phyloP scores from a whole-genome alignment of 2,888 invertebrate species.

The Anoplius nigerrimus region DNA sequence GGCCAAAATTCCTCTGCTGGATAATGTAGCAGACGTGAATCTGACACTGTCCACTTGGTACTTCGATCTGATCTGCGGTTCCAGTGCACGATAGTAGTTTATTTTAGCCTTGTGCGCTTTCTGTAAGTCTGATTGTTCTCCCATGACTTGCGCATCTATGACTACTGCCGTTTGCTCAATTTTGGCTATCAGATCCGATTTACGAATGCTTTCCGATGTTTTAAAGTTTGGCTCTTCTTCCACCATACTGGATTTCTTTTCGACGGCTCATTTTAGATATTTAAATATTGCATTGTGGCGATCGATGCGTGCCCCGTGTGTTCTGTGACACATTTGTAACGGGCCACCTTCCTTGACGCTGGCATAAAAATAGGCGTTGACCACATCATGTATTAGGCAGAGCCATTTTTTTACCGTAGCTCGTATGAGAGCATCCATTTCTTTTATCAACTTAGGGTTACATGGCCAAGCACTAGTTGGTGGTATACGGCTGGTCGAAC shows the following conservation, averaged over 20 bases:
- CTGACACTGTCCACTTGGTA: background rate
- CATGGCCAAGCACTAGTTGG: conserved; percentile 62
- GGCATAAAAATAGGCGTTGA: conserved; percentile 63
- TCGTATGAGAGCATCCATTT: conserved; percentile 64
- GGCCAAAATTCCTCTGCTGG: conserved; percentile 44
- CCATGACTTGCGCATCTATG: conserved; percentile 14
- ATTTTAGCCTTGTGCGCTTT: conserved; percentile 52
- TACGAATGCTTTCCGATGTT: background rate
- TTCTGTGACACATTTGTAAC: conserved; percentile 61
- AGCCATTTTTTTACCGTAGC: conserved; percentile 56
- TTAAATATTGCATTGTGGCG: background rate
- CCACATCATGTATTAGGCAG: conserved; percentile 61
- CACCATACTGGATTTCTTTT: too few species aligned
- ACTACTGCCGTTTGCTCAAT: background rate
- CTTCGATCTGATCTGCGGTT: background rate
- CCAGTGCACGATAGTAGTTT: conserved; percentile 44
- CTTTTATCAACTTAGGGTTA: conserved; percentile 36
- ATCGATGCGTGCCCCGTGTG: conserved; percentile 60
- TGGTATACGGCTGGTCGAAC: conserved; percentile 57
- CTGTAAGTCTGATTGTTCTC: conserved; percentile 28
- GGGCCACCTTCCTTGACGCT: conserved; percentile 53
- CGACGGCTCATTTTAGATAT: too few species aligned
- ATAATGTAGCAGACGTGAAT: conserved; percentile 32
- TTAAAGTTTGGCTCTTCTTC: background rate
- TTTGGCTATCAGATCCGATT: conserved; percentile 6